Evolutionary conservation across 2,888 invertebrate species (phyloP), one percentile per base, ranked within the genome.

Genomic region (Antheraea yamamai): DNA sequence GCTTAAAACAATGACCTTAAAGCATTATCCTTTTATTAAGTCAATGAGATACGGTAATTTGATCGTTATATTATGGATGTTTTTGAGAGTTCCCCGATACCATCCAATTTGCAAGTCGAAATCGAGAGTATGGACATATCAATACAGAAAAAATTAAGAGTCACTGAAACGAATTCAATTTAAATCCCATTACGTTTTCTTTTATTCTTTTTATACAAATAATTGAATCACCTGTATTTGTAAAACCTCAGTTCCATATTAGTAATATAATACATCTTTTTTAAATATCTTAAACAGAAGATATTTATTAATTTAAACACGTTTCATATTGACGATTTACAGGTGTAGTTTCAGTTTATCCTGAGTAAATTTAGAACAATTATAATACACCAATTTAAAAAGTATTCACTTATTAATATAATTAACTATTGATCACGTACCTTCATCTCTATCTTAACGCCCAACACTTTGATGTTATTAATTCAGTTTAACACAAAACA

Each of bases 391-490:
- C 20, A n/a, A 58, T 58, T 58, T 58, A n/a, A 18, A 18, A 58
- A 58, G n/a, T n/a, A 7, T 7, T 58, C n/a, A 58, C 2, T 58
- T 58, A 58, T 26, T 3, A 26, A 64, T 58, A 47, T 47, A 47
- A 12, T 47, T 12, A 2, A 64, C 10, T 26, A 26, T 64, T 1
- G 64, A 26, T 18, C 30, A 80, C 90, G 87, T 81, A 92, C 93
- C 93, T 93, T 93, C 93, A 93, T 93, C 82, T 93, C 92, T 83
- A 89, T 79, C 83, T 92, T 92, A 77, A 91, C 89, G 81, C 87
- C 88, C 88, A 91, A 89, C 92, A 92, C 91, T 86, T 89, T 91
- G 89, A 79, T 82, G 83, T 76, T 85, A 80, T 77, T 78, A 78
- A 77, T 81, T 80, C 77, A 82, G 79, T 78, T 77, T 81, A 80